Conservation (phyloP, 1,140 invertebrate species). For the Steinernema khuongi region DNA sequence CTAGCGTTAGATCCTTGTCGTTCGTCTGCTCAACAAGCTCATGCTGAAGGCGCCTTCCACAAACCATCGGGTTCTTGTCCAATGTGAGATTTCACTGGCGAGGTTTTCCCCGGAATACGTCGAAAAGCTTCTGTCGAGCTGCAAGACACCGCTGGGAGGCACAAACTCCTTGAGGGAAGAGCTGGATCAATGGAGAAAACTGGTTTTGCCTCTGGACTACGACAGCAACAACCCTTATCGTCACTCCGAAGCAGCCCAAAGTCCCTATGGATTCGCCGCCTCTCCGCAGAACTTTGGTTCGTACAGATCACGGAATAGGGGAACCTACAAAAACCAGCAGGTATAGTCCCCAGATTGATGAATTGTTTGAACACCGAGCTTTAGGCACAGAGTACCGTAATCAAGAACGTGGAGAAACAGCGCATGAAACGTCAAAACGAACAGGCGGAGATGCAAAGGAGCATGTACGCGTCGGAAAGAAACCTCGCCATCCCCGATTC, state of each 20-base stretch:
- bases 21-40: slow-evolving; percentile 40
- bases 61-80: slow-evolving; percentile 28
- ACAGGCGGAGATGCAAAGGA: slow-evolving; percentile 22
- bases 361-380: background rate
- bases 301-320: background rate
- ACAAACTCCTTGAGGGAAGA: slow-evolving; percentile 35
- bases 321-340: slow-evolving; percentile 10
- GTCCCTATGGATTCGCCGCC: slow-evolving; percentile 15
- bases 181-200: slow-evolving; percentile 32
- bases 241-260: background rate
- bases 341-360: background rate
- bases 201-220: background rate
- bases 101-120: slow-evolving; percentile 38
- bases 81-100: slow-evolving; percentile 35
- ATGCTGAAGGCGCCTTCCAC: slow-evolving; percentile 31
- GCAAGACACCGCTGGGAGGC: slow-evolving; percentile 26
- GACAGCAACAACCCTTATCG: background rate
- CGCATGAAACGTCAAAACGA: slow-evolving; percentile 36
- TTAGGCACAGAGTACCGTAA: slow-evolving; percentile 36
- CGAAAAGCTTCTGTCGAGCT: slow-evolving; percentile 32
- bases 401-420: slow-evolving; percentile 41
- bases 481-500: slow-evolving; percentile 13
- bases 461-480: background rate
- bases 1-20: slow-evolving; percentile 35
- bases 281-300: background rate